A percentile compares a stretch with the other conserved stretches of the same genome.
Evolutionary conservation across 2,797 vertebrate species (phyloP).

Genomic region (Gambelia wislizenii): DNA sequence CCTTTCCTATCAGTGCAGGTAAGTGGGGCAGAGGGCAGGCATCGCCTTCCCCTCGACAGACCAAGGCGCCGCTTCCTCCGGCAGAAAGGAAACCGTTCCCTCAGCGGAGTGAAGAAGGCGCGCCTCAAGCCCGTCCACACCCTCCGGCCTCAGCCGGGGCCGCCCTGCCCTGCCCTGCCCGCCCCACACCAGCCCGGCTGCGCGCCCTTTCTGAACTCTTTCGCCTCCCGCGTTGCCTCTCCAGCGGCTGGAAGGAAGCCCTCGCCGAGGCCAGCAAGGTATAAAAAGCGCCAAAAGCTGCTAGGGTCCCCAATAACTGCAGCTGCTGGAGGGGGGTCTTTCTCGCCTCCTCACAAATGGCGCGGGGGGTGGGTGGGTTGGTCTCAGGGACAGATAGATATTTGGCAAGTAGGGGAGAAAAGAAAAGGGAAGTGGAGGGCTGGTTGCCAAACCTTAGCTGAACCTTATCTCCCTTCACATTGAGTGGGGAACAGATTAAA

Average conservation of each 20-base stretch:
- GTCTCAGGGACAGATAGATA: too few relatives aligned
- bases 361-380: background rate
- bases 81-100: background rate
- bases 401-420: too few relatives aligned
- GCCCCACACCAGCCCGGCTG: background rate
- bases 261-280: background rate
- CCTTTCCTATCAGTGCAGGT: background rate
- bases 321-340: too few relatives aligned
- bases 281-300: background rate
- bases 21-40: too few relatives aligned
- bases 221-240: background rate
- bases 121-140: background rate
- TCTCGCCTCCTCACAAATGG: too few relatives aligned
- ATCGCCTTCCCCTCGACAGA: background rate
- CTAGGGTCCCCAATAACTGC: background rate
- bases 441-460: background rate
- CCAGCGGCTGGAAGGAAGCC: too few relatives aligned
- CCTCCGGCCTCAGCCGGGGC: background rate
- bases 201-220: background rate
- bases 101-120: too few relatives aligned
- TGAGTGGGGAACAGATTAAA: background rate
- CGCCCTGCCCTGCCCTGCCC: background rate
- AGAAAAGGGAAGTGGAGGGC: background rate
- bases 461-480: background rate
- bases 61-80: background rate